Evolutionary conservation across 2,797 vertebrate species (phyloP).

Genomic region (Yasuhikotakia modesta): DNA sequence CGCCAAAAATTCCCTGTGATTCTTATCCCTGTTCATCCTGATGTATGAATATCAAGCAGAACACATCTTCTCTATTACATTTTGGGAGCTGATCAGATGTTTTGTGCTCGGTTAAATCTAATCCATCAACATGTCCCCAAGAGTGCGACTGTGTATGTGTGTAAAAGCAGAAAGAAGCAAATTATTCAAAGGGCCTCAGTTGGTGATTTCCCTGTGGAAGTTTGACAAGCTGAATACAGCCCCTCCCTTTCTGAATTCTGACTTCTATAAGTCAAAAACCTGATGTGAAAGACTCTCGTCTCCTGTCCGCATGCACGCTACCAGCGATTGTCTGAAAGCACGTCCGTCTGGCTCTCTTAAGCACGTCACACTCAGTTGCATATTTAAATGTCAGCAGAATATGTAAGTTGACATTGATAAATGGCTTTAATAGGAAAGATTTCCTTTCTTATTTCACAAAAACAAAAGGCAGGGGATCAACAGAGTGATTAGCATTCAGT

Average conservation of each 20-base stretch:
- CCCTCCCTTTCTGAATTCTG: slow-evolving; percentile 45
- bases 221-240: slow-evolving; percentile 74
- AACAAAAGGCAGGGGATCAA: slow-evolving; percentile 56
- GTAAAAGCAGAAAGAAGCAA: slow-evolving; percentile 51
- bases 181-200: slow-evolving; percentile 73
- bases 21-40: not conserved
- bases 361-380: slow-evolving; percentile 63
- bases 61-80: slow-evolving; percentile 47
- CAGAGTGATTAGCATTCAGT: slow-evolving; percentile 43
- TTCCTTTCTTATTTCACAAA: slow-evolving; percentile 61
- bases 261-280: slow-evolving; percentile 72
- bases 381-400: slow-evolving; percentile 70
- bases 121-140: slow-evolving; percentile 67
- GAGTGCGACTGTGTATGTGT: slow-evolving; percentile 23
- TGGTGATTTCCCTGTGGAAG: slow-evolving; percentile 76
- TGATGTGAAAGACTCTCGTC: slow-evolving; percentile 66
- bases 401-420: slow-evolving; percentile 72
- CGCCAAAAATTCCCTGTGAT: not conserved
- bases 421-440: slow-evolving; percentile 63
- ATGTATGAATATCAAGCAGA: slow-evolving; percentile 25
- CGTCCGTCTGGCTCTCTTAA: slow-evolving; percentile 58
- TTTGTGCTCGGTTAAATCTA: slow-evolving; percentile 70
- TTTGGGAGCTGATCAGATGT: slow-evolving; percentile 62
- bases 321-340: slow-evolving; percentile 63
- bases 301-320: slow-evolving; percentile 39